These are phyloP conservation scores for Gymnobelideus leadbeateri DNA, from an alignment of 2,113 vertebrate species.

Conservation along the genomic window DNA sequence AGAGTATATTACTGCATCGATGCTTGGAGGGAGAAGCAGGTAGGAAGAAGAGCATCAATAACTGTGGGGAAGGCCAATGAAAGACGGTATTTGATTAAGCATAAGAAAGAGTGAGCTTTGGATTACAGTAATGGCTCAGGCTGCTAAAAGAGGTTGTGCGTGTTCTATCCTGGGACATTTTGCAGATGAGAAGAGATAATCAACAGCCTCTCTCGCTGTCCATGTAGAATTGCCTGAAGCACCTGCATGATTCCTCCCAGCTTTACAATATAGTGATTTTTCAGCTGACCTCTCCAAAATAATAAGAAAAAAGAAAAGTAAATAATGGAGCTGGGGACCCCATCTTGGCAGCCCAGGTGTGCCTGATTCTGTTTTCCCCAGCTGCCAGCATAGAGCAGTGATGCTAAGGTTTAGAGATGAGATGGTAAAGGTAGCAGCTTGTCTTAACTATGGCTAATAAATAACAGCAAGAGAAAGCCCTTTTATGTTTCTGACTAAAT, in stretches of 20 bases:
- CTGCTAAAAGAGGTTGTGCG: background rate
- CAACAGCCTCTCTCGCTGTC: background rate
- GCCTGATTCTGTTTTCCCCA: background rate
- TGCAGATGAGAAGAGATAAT: background rate
- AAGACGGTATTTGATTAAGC: background rate
- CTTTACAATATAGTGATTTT: background rate
- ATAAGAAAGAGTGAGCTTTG: background rate
- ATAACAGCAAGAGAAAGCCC: background rate
- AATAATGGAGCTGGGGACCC: background rate
- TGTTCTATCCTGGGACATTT: background rate
- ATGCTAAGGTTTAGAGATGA: background rate
- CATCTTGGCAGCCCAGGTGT: background rate
- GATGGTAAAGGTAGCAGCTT: background rate
- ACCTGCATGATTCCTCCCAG: background rate
- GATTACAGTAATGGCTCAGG: background rate
- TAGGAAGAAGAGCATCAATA: background rate
- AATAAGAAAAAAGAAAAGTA: background rate
- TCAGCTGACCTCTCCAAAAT: background rate
- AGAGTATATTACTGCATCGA: background rate
- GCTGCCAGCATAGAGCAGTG: background rate
- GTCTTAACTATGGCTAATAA: background rate
- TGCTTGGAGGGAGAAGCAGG: background rate
- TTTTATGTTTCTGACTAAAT: background rate
- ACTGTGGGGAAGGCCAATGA: background rate
- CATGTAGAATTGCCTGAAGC: background rate